phyloP scores from a whole-genome alignment of 2,113 vertebrate genomes.

The Leptodactylus fuscus region DNA sequence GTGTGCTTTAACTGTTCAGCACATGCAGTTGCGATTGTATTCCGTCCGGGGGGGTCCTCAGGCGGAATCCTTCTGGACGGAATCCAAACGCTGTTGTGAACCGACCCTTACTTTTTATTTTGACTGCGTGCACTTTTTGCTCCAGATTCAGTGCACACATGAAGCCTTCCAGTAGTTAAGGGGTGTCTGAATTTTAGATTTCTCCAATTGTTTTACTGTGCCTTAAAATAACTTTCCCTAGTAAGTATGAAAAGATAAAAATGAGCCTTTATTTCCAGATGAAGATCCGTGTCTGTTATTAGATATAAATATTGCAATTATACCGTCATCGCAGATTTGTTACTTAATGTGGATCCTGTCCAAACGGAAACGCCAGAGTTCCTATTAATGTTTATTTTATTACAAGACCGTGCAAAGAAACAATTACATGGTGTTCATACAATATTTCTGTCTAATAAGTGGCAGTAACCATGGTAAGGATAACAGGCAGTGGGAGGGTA shows the following conservation, averaged over 20 bases:
- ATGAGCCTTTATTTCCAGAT: conserved; percentile 65
- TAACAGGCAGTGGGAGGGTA: conserved; percentile 66
- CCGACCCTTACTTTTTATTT: not conserved
- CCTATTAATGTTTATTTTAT: conserved; percentile 72
- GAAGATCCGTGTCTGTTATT: conserved; percentile 73
- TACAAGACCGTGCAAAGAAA: conserved; percentile 66
- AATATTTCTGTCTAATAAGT: conserved; percentile 73
- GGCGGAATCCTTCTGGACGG: too few relatives aligned
- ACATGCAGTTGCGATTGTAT: too few relatives aligned
- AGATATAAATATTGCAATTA: conserved; percentile 75
- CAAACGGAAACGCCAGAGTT: conserved; percentile 69
- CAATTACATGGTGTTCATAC: conserved; percentile 70
- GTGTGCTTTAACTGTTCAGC: too few relatives aligned
- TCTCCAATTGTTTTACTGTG: conserved; percentile 3
- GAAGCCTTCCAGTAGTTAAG: not conserved
- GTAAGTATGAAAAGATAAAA: conserved; percentile 24
- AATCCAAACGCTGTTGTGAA: too few relatives aligned
- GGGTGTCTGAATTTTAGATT: not conserved
- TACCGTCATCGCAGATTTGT: conserved; percentile 66
- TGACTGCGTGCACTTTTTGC: too few relatives aligned
- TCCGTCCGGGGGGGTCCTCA: too few relatives aligned
- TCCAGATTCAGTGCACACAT: not conserved
- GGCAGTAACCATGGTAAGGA: conserved; percentile 64
- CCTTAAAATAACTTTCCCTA: conserved; percentile 22
- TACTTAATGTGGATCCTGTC: conserved; percentile 70